Base-by-base conservation (phyloP, 1,140 invertebrate genomes). In the Ceratosolen solmsi region DNA sequence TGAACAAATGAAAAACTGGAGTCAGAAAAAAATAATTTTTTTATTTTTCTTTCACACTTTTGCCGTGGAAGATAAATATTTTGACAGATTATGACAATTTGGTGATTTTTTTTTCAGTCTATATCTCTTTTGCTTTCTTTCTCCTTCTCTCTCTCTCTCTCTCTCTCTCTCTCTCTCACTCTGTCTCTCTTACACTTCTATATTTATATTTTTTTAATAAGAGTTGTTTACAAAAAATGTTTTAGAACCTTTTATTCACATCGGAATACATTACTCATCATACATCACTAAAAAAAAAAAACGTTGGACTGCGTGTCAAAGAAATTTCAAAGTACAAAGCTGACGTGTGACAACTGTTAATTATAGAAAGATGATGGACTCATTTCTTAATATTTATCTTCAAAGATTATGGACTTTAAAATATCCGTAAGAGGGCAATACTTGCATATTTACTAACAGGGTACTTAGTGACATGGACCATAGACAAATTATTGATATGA, bases 91-190 rank as follows among this genome's bases (percentile, higher is more conserved):
- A 15, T 25, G 58, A 49, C 22, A 25, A 51, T 27, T 17, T 11
- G 33, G 41, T 38, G 75, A 77, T 77, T 38, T 58, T 65, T 68
- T 77, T 68, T 77, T 68, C 60, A 20, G 25, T 20, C n/a, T 46
- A 38, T 54, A 2, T 73, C 7, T 73, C 27, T 25, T 20, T 33
- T 7, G 2, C 30, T 36, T 54, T 51, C 2, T 56, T 38, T 38
- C 27, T 15, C 27, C 8, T 41, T 17, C 27, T 7, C n/a, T 30
- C 25, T 60, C 27, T 60, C 8, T n/a, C n/a, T n/a, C n/a, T n/a
- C n/a, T n/a, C n/a, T n/a, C 54, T 56, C 1, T 60, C 56, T 60
- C 5, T 27, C 56, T 30, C 25, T 60, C 56, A 13, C 8, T 60
- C 56, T 27, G 1, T 27, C 25, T 60, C 56, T 60, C n/a, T 60